These are phyloP conservation scores for Lepidocolaptes lacrymiger DNA, from an alignment of 2,797 vertebrate species.

Conservation along the genomic window DNA sequence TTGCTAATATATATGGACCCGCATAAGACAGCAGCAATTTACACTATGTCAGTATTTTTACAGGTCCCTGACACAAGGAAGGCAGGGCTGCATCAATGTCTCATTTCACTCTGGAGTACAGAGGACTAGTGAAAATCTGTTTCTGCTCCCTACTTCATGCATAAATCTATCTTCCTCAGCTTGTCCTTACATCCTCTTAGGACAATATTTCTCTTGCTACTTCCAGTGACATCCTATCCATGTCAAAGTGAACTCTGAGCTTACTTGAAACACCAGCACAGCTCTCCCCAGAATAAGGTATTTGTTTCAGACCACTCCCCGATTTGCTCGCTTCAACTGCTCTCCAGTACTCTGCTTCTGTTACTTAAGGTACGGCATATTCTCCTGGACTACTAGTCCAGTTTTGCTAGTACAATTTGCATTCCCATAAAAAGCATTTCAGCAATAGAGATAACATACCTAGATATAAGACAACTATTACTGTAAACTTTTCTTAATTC, in stretches of 20 bases:
- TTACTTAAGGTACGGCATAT: not conserved
- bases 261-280: not conserved
- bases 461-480: not conserved
- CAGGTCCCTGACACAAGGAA: not conserved
- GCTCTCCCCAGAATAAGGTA: not conserved
- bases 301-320: not conserved
- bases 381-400: not conserved
- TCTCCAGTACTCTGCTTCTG: not conserved
- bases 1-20: not conserved
- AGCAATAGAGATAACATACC: not conserved
- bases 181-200: not conserved
- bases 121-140: not conserved
- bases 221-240: not conserved
- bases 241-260: not conserved
- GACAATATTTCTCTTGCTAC: not conserved
- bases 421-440: not conserved
- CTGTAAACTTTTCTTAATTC: not conserved
- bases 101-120: not conserved
- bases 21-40: not conserved
- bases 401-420: not conserved
- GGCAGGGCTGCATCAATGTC: not conserved
- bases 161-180: not conserved
- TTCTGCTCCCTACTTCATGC: not conserved
- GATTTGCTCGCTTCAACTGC: fast-evolving
- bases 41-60: not conserved